Base-by-base conservation (phyloP, 2,113 vertebrate species). In the Semicossyphus pulcher region DNA sequence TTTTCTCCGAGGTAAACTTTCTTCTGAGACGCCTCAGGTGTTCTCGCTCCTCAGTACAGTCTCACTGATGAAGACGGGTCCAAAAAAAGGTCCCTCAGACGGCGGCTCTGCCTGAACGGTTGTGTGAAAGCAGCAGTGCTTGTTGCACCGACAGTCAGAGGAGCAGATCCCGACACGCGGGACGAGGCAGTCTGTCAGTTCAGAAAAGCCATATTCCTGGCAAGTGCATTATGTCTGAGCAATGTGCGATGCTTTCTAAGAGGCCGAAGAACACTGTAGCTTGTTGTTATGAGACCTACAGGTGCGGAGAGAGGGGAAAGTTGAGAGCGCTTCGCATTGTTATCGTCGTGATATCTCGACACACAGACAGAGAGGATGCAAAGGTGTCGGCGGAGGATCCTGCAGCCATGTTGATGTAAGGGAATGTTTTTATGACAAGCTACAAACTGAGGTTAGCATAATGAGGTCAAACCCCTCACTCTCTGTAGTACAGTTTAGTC, bases 271-370 rank as follows among this genome's bases (percentile, higher is more conserved):
- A 78, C 86, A 96, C 93, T 99, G 97, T 91, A 97, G 96, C 95
- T 98, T 98, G 97, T 99, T 99, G 97, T 97, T 99, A 96, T 99
- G 97, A 95, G 98, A 99, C 96, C 98, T 99, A 96, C 88, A 95
- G 95, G 91, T 93, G 94, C 86, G 95, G 92, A 96, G 93, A 96
- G 91, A 95, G 92, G 85, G 92, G 92, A 95, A 88, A 95, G 94
- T 94, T 97, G 94, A 96, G 93, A 92, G 94, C 89, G 91, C 90
- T 93, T 95, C 32, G 37, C 56, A 76, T 44, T 57, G 34, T 73
- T 66, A 56, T 23, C 45, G 48, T n/a, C 15, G 41, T 18, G 26
- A 79, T 57, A 68, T 82, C 84, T 78, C 18, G 58, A 74, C 63
- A 76, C 25, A 86, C 90, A 86, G 67, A 81, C 90, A 85, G 68